phyloP scores from a whole-genome alignment of 2,113 vertebrate genomes.

The Calidris pugnax region DNA sequence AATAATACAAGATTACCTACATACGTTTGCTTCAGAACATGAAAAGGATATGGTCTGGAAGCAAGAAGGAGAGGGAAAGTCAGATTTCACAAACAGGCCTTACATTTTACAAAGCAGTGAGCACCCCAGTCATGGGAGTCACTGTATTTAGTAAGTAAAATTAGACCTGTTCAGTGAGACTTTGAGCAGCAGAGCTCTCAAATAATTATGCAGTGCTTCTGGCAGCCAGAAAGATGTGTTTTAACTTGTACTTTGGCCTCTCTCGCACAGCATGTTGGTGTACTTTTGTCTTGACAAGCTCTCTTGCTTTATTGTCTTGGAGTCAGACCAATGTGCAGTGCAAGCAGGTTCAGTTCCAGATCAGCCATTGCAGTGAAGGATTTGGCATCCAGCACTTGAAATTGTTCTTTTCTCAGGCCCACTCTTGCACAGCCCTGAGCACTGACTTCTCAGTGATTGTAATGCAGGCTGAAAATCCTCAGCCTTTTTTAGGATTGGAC shows the following conservation, averaged over 20 bases:
- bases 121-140: background rate
- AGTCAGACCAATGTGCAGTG: background rate
- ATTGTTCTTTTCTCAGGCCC: constrained; percentile 2
- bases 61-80: background rate
- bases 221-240: constrained; percentile 34
- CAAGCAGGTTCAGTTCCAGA: constrained; percentile 11
- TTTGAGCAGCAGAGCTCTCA: background rate
- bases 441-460: background rate
- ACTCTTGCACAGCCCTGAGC: constrained; percentile 6
- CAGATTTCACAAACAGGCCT: background rate
- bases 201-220: background rate
- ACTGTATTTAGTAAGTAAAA: background rate
- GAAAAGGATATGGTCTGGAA: background rate
- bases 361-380: background rate
- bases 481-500: background rate
- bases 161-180: background rate
- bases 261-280: background rate
- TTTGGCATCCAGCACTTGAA: background rate
- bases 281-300: constrained; percentile 34
- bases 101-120: background rate
- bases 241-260: constrained; percentile 38
- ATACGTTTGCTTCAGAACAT: background rate
- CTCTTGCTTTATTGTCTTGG: background rate
- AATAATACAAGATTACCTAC: background rate
- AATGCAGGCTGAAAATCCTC: constrained; percentile 20